Conservation (phyloP, 2,797 vertebrate species). For the Tiaroga cobitis region DNA sequence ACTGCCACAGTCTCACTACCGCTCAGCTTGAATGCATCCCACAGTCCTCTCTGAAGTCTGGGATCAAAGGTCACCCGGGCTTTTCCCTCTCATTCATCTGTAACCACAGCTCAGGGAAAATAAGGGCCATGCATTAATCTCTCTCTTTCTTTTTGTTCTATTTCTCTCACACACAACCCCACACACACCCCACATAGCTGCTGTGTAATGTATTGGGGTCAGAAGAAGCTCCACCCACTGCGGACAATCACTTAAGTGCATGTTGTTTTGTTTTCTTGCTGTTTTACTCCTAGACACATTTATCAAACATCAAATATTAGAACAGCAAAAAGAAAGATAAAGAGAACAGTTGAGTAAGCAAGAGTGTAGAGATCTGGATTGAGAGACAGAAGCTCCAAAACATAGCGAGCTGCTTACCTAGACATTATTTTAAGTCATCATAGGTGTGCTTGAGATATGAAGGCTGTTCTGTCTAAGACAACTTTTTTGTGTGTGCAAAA, state of each 20-base stretch:
- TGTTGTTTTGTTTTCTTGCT: neutral
- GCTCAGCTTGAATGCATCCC: conserved; percentile 65
- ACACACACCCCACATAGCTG: conserved; percentile 32
- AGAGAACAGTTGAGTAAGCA: neutral
- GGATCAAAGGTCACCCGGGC: conserved; percentile 62
- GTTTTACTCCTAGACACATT: conserved; percentile 24
- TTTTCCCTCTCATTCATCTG: conserved; percentile 65
- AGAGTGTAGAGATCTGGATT: neutral
- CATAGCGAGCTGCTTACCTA: neutral
- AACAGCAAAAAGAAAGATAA: conserved; percentile 29
- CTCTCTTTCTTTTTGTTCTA: conserved; percentile 35
- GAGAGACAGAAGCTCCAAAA: neutral
- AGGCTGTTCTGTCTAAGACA: neutral
- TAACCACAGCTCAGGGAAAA: conserved; percentile 66
- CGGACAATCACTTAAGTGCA: conserved; percentile 9
- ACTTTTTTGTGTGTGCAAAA: neutral
- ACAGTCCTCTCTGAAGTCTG: conserved; percentile 57
- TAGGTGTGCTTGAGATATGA: neutral
- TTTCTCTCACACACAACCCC: conserved; percentile 14
- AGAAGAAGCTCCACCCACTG: conserved; percentile 24
- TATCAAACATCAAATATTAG: conserved; percentile 56
- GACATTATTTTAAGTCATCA: conserved; percentile 10
- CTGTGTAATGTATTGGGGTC: conserved; percentile 39
- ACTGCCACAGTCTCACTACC: conserved; percentile 47
- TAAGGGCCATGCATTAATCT: conserved; percentile 54